Evolutionary conservation across 2,113 vertebrate genomes (phyloP).

Genomic region (Bubo bubo): DNA sequence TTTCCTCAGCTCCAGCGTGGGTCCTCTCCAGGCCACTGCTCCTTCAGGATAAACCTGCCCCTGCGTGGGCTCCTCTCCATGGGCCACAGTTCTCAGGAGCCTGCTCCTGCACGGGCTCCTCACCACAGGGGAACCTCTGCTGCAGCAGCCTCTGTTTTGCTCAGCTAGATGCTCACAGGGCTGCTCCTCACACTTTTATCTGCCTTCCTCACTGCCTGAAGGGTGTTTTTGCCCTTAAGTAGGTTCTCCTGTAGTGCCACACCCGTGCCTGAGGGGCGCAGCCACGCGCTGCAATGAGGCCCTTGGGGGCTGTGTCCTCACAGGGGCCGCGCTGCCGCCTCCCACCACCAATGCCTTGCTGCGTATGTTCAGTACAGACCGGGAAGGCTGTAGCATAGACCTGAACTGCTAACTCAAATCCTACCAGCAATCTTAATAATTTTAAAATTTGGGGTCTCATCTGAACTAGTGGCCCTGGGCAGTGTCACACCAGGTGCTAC

Average conservation of each 20-base stretch:
- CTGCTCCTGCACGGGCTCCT: accelerated
- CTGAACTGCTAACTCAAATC: accelerated
- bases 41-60: accelerated
- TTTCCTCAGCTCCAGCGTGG: accelerated
- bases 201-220: accelerated
- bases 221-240: not conserved
- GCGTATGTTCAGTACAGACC: accelerated
- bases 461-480: accelerated
- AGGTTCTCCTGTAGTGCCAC: accelerated
- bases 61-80: accelerated
- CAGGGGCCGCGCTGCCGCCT: accelerated
- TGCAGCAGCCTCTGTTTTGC: accelerated
- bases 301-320: accelerated
- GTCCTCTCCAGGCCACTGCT: accelerated
- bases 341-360: accelerated
- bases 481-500: accelerated
- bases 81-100: accelerated
- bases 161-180: accelerated
- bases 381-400: accelerated
- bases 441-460: accelerated
- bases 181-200: accelerated
- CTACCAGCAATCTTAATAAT: accelerated
- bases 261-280: accelerated
- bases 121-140: accelerated
- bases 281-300: not conserved